Evolutionary conservation across 2,797 vertebrate genomes (phyloP).

Genomic region (Scomberomorus guttatus): DNA sequence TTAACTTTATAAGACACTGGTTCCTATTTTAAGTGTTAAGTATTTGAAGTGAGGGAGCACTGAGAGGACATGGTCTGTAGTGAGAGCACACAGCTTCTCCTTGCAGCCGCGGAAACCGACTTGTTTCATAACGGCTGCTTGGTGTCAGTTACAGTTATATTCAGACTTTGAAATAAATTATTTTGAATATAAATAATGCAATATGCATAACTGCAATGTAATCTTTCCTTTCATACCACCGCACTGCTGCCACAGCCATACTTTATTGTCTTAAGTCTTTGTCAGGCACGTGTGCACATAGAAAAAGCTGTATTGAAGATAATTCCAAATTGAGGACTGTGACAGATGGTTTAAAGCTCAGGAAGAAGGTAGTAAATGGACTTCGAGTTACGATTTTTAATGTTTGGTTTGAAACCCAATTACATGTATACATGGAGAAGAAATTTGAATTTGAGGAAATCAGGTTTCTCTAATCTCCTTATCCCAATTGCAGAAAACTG

Average conservation of each 20-base stretch:
- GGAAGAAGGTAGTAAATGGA: neutral
- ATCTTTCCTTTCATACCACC: neutral
- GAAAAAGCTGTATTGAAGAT: neutral
- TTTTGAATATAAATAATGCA: too few species aligned
- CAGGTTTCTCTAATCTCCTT: neutral
- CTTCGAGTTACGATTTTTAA: neutral
- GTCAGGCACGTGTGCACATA: neutral
- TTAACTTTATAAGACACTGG: neutral
- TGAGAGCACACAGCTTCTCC: neutral
- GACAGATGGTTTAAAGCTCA: neutral
- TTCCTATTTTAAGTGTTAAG: too few species aligned
- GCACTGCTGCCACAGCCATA: neutral
- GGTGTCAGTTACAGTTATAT: too few species aligned
- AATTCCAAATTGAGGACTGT: neutral
- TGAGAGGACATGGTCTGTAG: too few species aligned
- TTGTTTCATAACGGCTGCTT: too few species aligned
- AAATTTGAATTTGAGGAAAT: neutral
- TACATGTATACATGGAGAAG: neutral
- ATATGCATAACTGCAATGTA: neutral
- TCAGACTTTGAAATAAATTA: neutral
- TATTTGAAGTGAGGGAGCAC: too few species aligned
- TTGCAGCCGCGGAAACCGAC: neutral
- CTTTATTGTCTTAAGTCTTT: neutral
- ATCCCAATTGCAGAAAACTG: neutral
- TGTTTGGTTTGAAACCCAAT: neutral